Conservation (phyloP, 2,113 vertebrate genomes). For the Pterocles gutturalis region DNA sequence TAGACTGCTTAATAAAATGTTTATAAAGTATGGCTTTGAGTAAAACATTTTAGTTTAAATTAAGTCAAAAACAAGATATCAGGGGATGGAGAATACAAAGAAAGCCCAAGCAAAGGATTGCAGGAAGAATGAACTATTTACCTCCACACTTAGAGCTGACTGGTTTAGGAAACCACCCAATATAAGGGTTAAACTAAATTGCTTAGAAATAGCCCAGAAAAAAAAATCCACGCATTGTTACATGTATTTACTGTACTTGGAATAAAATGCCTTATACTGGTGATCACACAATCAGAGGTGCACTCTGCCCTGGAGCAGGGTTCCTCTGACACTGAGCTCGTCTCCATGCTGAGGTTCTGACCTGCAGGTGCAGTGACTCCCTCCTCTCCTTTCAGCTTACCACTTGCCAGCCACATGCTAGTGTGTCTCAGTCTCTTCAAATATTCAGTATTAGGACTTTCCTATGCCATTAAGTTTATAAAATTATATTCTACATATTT, state of each 20-base stretch:
- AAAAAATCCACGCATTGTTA: neutral
- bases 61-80: neutral
- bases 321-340: neutral
- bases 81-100: neutral
- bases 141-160: neutral
- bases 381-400: neutral
- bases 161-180: neutral
- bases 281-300: neutral
- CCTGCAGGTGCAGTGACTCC: neutral
- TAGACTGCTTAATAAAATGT: neutral
- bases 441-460: neutral
- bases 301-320: neutral
- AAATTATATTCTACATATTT: neutral
- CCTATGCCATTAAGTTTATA: neutral
- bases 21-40: neutral
- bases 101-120: neutral
- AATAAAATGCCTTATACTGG: neutral
- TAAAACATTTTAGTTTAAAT: neutral
- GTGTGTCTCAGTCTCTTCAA: neutral
- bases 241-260: accelerated
- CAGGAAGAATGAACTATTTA: neutral
- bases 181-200: neutral
- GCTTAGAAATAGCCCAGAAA: neutral
- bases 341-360: neutral
- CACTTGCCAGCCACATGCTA: neutral